Evolutionary conservation across 2,797 vertebrate species (phyloP).

Genomic region (Notolabrus celidotus): DNA sequence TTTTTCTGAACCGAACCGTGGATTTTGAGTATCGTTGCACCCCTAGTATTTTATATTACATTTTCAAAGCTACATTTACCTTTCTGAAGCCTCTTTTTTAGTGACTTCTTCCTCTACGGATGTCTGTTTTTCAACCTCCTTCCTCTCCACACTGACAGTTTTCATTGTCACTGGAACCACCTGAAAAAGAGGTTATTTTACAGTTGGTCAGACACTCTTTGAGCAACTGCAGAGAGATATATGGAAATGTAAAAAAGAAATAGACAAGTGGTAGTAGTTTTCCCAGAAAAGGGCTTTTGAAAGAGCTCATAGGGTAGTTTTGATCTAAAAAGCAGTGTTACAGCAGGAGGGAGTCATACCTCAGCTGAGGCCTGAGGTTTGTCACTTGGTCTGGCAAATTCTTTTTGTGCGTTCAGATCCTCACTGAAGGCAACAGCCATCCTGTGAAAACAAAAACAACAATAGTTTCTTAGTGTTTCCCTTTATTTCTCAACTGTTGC

Average conservation of each 20-base stretch:
- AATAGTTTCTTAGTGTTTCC: neutral
- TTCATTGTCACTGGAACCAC: slow-evolving; percentile 48
- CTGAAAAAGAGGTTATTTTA: slow-evolving; percentile 41
- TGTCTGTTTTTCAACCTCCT: slow-evolving; percentile 69
- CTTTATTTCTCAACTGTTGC: neutral
- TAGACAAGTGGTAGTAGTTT: too few species aligned
- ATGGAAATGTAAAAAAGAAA: neutral
- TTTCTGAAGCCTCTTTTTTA: slow-evolving; percentile 74
- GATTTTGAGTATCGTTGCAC: too few species aligned
- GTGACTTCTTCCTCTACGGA: slow-evolving; percentile 74
- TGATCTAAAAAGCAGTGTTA: neutral
- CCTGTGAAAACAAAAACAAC: slow-evolving; percentile 43
- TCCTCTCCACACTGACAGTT: slow-evolving; percentile 61
- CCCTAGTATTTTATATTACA: too few species aligned
- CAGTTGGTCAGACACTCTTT: neutral
- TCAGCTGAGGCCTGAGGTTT: slow-evolving; percentile 57
- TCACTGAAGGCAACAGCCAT: slow-evolving; percentile 52
- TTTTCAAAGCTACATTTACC: too few species aligned
- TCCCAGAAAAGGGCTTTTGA: neutral
- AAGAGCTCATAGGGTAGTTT: neutral
- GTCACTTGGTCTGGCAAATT: slow-evolving; percentile 39
- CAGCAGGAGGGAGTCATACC: slow-evolving; percentile 49
- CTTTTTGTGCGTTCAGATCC: slow-evolving; percentile 50
- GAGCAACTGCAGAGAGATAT: neutral
- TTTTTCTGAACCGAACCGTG: too few species aligned